Base-by-base conservation (phyloP, 2,888 invertebrate species). In the Lycophotia porphyrea region DNA sequence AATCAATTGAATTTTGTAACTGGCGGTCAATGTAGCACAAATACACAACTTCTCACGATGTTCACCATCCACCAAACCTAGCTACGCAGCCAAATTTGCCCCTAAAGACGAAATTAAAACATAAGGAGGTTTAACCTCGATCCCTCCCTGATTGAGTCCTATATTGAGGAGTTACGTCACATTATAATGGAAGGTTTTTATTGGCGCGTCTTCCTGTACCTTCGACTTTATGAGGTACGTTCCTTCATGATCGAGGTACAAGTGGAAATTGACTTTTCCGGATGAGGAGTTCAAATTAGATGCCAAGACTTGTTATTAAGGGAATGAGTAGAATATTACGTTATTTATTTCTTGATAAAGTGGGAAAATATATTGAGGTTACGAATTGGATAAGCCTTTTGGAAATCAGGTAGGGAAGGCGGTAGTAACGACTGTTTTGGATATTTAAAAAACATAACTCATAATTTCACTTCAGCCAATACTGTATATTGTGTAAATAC, bases 131-230 rank as follows among this genome's bases (percentile, higher is more conserved):
- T 61, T 68, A 61, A 47, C 71, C 47, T 63, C 58, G 34, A 58
- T 71, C 65, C 68, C 49, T 83, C 66, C 49, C 64, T 82, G 88
- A 88, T 87, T 86, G 86, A 86, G 78, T 82, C 36, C 55, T 49
- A 72, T 85, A 84, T 84, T 78, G 87, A 84, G 58, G 77, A 76
- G 73, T 74, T 74, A 66, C 70, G 76, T 58, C 77, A 75, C 78
- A 84, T 85, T 88, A 81, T 86, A 87, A 84, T 83, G 84, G 78
- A 73, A 74, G 76, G 73, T 72, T 83, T 86, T 88, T 86, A 85
- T 84, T 84, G 74, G 65, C 60, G 34, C 64, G 72, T 61, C 73
- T 76, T 78, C 81, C 78, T 70, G 61, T 68, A 44, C 70, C 44
- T 63, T 18, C 71, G 39, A 49, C 61, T 73, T 60, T 75, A 72